Conservation (phyloP, 2,888 invertebrate species). For the Dolichomitus sp. region DNA sequence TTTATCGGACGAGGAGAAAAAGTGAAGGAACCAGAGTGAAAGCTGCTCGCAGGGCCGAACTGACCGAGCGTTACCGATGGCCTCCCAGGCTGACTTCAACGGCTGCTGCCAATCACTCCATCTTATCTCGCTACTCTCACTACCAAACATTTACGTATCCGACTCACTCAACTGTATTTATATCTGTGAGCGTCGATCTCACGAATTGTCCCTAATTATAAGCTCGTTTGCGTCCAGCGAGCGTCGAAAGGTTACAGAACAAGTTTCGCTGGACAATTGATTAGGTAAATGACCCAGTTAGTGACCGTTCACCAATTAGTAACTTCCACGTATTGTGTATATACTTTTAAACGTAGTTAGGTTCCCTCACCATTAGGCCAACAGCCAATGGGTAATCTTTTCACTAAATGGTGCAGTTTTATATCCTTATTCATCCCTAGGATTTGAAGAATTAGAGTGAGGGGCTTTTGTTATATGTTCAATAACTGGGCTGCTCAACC, state of each 20-base stretch:
- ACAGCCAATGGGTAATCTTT: too few species aligned
- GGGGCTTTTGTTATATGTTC: too few species aligned
- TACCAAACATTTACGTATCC: neutral
- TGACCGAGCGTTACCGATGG: slow-evolving; percentile 41
- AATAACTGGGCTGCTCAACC: too few species aligned
- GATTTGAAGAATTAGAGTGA: too few species aligned
- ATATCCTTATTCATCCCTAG: too few species aligned
- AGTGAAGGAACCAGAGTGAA: slow-evolving; percentile 38
- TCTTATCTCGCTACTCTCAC: slow-evolving; percentile 17
- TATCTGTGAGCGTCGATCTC: slow-evolving; percentile 34
- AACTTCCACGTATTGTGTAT: too few species aligned
- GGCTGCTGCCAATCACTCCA: slow-evolving; percentile 5
- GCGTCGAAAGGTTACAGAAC: slow-evolving; percentile 14
- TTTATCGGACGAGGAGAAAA: slow-evolving; percentile 23
- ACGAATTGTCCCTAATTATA: slow-evolving; percentile 49
- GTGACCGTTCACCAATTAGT: too few species aligned
- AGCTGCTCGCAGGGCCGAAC: slow-evolving; percentile 40
- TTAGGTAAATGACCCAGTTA: too few species aligned
- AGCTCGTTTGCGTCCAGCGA: slow-evolving; percentile 46
- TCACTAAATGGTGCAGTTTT: too few species aligned
- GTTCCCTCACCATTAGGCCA: too few species aligned
- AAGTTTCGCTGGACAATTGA: slow-evolving; percentile 18
- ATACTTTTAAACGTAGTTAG: too few species aligned
- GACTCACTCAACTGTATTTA: slow-evolving; percentile 1
- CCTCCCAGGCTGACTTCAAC: slow-evolving; percentile 6